Base-by-base conservation (phyloP, 2,113 vertebrate genomes). In the Ranitomeya imitator region DNA sequence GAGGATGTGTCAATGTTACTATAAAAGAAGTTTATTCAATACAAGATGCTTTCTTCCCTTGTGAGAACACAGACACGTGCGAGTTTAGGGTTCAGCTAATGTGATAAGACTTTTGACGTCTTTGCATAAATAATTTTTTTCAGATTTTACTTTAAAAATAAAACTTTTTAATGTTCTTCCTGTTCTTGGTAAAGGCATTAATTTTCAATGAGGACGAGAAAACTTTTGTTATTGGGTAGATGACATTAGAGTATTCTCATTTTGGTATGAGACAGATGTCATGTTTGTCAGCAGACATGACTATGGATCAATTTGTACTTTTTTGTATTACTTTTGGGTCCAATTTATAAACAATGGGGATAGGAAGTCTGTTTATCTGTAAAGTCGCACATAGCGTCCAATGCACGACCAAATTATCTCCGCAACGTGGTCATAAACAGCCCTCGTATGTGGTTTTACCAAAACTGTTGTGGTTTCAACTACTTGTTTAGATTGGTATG, bases 11-110 rank as follows among this genome's bases (percentile, higher is more conserved):
- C 83, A 74, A 31, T 59, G 23, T 59, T 54, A 60, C 14, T 85
- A 85, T 23, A 85, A 76, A 74, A 57, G 54, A 74, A 37, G 83
- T 45, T 45, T 57, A 85, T 85, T 59, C 55, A 10, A 21, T 59
- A 73, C 23, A 57, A 59, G 67, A 74, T 85, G 51, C 23, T 74
- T 73, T 73, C n/a, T 37, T 12, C 23, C 51, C 26, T 14, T 11
- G 19, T 71, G 82, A 51, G 21, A 69, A 12, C 26, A 83, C 11
- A 65, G n/a, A 16, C 31, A 63, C 16, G 60, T 51, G 31, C 51
- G 37, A 67, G 60, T 7, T 67, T 67, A n/a, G 37, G 61, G 60
- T 67, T 10, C 45, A 8, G 19, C 37, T 67, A 15, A 61, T 54
- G 31, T 82, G 19, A 65, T 18, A 63, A 21, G 31, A 63, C 45